These are phyloP conservation scores for Harpalus rufipes DNA, from an alignment of 2,888 invertebrate species.

Conservation along the genomic window DNA sequence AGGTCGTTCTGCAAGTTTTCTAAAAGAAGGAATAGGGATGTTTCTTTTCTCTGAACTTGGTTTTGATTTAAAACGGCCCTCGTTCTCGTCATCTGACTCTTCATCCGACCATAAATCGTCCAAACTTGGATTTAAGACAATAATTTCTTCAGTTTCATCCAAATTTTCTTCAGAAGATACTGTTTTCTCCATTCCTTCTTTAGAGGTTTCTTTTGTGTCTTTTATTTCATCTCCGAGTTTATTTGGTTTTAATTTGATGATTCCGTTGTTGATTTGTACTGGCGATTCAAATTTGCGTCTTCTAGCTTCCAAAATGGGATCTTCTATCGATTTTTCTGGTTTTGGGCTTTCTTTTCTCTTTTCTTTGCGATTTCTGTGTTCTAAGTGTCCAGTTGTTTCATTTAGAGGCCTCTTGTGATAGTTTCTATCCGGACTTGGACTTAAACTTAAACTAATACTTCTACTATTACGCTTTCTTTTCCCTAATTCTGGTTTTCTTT, in stretches of 20 bases:
- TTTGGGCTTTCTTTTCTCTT: conserved; percentile 67
- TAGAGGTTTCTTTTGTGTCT: conserved; percentile 60
- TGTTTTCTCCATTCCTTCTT: conserved; percentile 57
- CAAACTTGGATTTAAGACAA: conserved; percentile 72
- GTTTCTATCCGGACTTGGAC: conserved; percentile 69
- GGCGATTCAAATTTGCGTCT: conserved; percentile 78
- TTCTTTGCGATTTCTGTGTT: conserved; percentile 26
- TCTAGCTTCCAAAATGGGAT: conserved; percentile 79
- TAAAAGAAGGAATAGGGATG: conserved; percentile 68
- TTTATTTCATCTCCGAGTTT: conserved; percentile 51
- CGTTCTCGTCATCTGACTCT: conserved; percentile 76
- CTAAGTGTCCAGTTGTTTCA: conserved; percentile 49
- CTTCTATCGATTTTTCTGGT: conserved; percentile 70
- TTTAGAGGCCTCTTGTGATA: conserved; percentile 56
- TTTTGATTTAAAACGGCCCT: conserved; percentile 75
- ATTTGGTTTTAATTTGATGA: conserved; percentile 59
- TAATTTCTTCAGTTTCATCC: conserved; percentile 69
- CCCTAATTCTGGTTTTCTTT: conserved; percentile 30
- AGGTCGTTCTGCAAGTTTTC: conserved; percentile 68
- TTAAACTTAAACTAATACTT: conserved; percentile 69
- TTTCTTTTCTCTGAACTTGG: conserved; percentile 67
- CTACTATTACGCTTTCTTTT: conserved; percentile 62
- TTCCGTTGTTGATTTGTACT: conserved; percentile 63
- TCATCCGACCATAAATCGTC: conserved; percentile 76
- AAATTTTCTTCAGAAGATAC: conserved; percentile 58